phyloP scores from a whole-genome alignment of 1,140 invertebrate species.

The Lucilia cuprina region DNA sequence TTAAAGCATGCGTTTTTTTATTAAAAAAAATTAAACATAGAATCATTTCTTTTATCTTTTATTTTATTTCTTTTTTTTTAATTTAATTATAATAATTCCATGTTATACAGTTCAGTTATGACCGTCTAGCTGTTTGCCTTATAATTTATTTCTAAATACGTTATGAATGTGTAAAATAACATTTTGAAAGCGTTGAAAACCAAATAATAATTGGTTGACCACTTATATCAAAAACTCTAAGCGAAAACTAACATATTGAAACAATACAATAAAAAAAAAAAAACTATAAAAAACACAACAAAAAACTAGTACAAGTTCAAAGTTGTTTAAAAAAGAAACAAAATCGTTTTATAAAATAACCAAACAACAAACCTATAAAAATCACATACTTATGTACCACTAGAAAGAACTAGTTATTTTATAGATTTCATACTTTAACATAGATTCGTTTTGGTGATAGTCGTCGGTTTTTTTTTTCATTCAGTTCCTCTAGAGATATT shows the following conservation, averaged over 20 bases:
- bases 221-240: not conserved
- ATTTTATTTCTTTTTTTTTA: not conserved
- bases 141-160: not conserved
- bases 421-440: not conserved
- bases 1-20: not conserved
- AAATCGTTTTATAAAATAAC: not conserved
- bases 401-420: not conserved
- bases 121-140: not conserved
- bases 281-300: not conserved
- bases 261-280: not conserved
- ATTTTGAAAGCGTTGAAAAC: slow-evolving; percentile 15
- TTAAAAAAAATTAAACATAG: not conserved
- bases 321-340: not conserved
- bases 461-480: not conserved
- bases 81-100: slow-evolving; percentile 4
- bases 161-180: not conserved
- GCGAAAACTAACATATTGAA: not conserved
- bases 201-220: not conserved
- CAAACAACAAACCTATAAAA: not conserved
- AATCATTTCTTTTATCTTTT: not conserved
- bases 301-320: slow-evolving; percentile 17
- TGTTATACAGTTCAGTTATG: not conserved
- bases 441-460: slow-evolving; percentile 7
- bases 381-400: too few relatives aligned
- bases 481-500: too few relatives aligned